phyloP scores from a whole-genome alignment of 2,797 vertebrate species.

The Simalia tracyae region DNA sequence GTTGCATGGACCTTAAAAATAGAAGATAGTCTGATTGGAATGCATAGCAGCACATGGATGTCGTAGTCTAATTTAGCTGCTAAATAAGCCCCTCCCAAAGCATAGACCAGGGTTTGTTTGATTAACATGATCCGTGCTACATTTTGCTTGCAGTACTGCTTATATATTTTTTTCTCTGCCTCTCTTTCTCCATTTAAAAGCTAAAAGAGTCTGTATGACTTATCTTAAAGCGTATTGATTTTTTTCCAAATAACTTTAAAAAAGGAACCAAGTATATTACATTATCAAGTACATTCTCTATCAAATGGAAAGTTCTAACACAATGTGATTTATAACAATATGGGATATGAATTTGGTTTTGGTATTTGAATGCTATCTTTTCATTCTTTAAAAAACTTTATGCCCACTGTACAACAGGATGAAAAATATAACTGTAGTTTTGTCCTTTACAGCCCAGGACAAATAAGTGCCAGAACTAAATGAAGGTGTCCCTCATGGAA shows the following conservation, averaged over 20 bases:
- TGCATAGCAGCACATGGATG: constrained; percentile 24
- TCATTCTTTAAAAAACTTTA: constrained; percentile 72
- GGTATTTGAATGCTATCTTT: constrained; percentile 62
- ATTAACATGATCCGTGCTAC: constrained; percentile 1
- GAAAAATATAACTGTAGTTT: constrained; percentile 75
- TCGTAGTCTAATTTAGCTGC: constrained; percentile 6
- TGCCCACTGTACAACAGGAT: constrained; percentile 64
- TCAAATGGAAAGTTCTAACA: constrained; percentile 40
- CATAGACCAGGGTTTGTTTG: not conserved
- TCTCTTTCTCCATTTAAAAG: not conserved
- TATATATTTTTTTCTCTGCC: not conserved
- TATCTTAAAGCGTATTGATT: not conserved
- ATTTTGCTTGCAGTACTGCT: constrained; percentile 11
- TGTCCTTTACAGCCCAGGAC: constrained; percentile 81
- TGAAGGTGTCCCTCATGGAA: constrained; percentile 74
- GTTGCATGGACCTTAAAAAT: constrained; percentile 35
- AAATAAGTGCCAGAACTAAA: constrained; percentile 87
- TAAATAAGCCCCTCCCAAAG: constrained; percentile 13
- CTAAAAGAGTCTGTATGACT: not conserved
- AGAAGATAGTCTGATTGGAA: constrained; percentile 35
- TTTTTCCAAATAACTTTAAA: not conserved
- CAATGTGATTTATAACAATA: constrained; percentile 51
- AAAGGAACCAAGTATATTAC: constrained; percentile 10
- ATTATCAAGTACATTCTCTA: not conserved
- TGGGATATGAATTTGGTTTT: constrained; percentile 63